Conservation (phyloP, 2,888 invertebrate genomes). For the Augochlorella aurata region DNA sequence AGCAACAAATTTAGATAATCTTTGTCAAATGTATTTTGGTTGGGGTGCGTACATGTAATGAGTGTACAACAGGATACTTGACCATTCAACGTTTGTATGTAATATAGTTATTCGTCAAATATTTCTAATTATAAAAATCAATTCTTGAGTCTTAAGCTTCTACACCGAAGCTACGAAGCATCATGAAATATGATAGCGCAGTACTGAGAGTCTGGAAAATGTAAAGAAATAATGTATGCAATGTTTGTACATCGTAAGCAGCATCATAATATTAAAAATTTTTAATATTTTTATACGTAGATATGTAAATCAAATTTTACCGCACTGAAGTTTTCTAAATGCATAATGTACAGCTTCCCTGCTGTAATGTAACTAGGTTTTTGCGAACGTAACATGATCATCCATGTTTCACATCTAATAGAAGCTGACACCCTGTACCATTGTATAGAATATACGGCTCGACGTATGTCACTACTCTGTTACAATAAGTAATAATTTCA, state of each 20-base stretch:
- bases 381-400: constrained; percentile 71
- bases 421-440: constrained; percentile 66
- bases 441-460: constrained; percentile 64
- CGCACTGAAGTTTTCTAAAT: constrained; percentile 69
- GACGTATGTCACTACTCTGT: constrained; percentile 67
- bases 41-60: constrained; percentile 94
- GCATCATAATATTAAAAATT: constrained; percentile 2
- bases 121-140: constrained; percentile 1
- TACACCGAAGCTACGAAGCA: constrained; percentile 65
- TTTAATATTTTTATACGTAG: constrained; percentile 24
- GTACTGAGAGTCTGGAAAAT: constrained; percentile 70
- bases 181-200: constrained; percentile 72
- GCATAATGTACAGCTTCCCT: constrained; percentile 72
- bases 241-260: constrained; percentile 4
- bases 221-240: constrained; percentile 20
- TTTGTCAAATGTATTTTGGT: constrained; percentile 98
- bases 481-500: constrained; percentile 18
- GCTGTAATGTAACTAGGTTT: constrained; percentile 70
- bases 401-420: constrained; percentile 58
- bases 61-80: constrained; percentile 4
- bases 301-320: constrained; percentile 52
- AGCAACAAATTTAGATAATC: constrained; percentile 93
- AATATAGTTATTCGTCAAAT: constrained; percentile 1
- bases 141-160: constrained; percentile 25
- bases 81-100: constrained; percentile 17